phyloP scores from a whole-genome alignment of 2,888 invertebrate genomes.

The Mesoligia furuncula region DNA sequence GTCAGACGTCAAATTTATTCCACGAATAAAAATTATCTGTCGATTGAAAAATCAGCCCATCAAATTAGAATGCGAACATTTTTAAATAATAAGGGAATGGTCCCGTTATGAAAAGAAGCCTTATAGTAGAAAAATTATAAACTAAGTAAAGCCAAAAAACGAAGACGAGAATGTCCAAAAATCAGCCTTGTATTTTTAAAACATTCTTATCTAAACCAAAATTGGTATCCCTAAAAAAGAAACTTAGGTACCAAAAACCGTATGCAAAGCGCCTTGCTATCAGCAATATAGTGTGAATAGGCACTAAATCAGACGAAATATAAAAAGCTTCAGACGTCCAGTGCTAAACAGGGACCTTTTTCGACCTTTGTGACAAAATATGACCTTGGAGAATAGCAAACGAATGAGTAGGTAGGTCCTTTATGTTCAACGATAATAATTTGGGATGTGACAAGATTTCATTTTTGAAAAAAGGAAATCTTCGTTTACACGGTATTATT shows the following conservation, averaged over 20 bases:
- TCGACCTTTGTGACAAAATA: background rate
- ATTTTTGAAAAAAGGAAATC: background rate
- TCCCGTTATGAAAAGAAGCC: background rate
- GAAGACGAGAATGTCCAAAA: background rate
- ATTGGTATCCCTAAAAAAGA: constrained; percentile 14
- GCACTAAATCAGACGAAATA: constrained; percentile 15
- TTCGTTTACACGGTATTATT: background rate
- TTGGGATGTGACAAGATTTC: background rate
- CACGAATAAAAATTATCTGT: no score
- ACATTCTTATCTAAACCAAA: no score
- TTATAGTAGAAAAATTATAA: background rate
- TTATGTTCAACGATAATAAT: background rate
- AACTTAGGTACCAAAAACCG: background rate
- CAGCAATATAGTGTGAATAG: constrained; percentile 10
- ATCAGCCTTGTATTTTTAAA: background rate
- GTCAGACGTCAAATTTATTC: no score
- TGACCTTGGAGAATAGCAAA: constrained; percentile 12
- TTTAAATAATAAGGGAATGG: background rate
- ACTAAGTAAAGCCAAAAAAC: background rate
- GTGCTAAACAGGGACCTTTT: constrained; percentile 15
- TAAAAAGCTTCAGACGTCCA: constrained; percentile 18
- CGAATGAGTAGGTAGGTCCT: background rate
- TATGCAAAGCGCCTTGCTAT: constrained; percentile 18
- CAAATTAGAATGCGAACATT: background rate
- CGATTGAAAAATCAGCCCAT: no score